Conservation (phyloP, 2,888 invertebrate genomes). For the Cataglyphis cursor region DNA sequence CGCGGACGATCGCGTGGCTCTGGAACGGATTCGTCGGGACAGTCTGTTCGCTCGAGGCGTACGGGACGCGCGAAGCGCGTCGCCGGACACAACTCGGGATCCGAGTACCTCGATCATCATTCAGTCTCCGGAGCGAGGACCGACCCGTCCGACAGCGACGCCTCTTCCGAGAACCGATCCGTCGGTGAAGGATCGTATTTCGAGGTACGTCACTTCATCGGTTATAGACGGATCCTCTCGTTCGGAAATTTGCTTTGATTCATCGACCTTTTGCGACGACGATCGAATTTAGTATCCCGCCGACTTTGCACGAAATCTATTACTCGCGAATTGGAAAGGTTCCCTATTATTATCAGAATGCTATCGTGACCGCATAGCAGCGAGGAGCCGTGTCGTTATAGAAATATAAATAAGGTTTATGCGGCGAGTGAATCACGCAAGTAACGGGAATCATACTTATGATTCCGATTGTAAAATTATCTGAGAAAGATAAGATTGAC, state of each 20-base stretch:
- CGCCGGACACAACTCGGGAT: slow-evolving; percentile 57
- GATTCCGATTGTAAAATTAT: not conserved
- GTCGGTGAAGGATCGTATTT: slow-evolving; percentile 86
- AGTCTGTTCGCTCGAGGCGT: slow-evolving; percentile 71
- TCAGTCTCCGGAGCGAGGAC: slow-evolving; percentile 57
- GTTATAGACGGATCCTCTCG: not conserved
- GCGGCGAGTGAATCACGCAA: slow-evolving; percentile 43
- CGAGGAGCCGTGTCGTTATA: slow-evolving; percentile 3
- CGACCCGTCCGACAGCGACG: slow-evolving; percentile 84
- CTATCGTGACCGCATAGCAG: slow-evolving; percentile 27
- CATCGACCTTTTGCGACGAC: not conserved
- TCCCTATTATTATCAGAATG: not conserved
- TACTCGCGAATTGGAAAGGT: slow-evolving; percentile 23
- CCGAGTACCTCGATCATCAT: slow-evolving; percentile 66
- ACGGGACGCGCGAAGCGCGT: slow-evolving; percentile 59
- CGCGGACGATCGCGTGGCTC: slow-evolving; percentile 75
- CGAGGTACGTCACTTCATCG: slow-evolving; percentile 79
- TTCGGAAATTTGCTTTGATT: not conserved
- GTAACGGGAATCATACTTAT: slow-evolving; percentile 11
- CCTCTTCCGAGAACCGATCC: slow-evolving; percentile 82
- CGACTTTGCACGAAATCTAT: not conserved
- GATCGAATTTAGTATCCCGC: not conserved
- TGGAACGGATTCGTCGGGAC: slow-evolving; percentile 73
- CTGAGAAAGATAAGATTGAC: slow-evolving; percentile 25
- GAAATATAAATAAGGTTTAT: slow-evolving; percentile 7